Base-by-base conservation (phyloP, 2,113 vertebrate genomes). In the Hiodon alosoides region DNA sequence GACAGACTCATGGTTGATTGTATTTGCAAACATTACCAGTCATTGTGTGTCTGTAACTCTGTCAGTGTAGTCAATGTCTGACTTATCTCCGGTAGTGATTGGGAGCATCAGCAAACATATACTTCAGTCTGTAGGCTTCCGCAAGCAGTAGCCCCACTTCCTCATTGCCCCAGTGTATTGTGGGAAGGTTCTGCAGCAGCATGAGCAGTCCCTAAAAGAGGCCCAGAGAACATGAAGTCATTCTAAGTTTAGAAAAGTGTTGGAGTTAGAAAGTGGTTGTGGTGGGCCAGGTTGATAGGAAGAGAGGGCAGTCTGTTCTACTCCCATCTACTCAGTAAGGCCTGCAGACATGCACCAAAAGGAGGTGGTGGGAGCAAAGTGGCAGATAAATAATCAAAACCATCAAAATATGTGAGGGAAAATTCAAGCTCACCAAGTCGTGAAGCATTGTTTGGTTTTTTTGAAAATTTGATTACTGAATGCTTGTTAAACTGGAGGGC, bases 121-220 rank as follows among this genome's bases (percentile, higher is more conserved):
- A 99, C 87, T 99, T 98, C 71, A 99, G 95, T 91, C 97, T 94
- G 85, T 99, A 99, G 0, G 97, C 97, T 88, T 99, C 97, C 0
- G 97, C 97, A 9, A 99, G 91, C 17, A 99, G 94, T 62, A 99
- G 94, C 53, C 96, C 94, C 4, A 99, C 94, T 82, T 99, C 97
- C 80, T 99, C 97, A 0, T 99, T 99, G 46, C 97, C 97, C 97
- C 97, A 99, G 87, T 99, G 97, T 86, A 99, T 98, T 1, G 97
- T 99, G 31, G 97, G 97, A 68, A 99, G 92, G 88, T 99, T 99
- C 83, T 99, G 97, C 59, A 99, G 89, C 79, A 99, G 93, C 94
- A 98, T 97, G 55, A 99, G 92, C 67, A 98, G 95, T 76, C 94
- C 96, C 97, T 99, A 89, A 4, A 87, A 87, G 61, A 79, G 62